Conservation (phyloP, 2,888 invertebrate species). For the Drosophila nigricruria region DNA sequence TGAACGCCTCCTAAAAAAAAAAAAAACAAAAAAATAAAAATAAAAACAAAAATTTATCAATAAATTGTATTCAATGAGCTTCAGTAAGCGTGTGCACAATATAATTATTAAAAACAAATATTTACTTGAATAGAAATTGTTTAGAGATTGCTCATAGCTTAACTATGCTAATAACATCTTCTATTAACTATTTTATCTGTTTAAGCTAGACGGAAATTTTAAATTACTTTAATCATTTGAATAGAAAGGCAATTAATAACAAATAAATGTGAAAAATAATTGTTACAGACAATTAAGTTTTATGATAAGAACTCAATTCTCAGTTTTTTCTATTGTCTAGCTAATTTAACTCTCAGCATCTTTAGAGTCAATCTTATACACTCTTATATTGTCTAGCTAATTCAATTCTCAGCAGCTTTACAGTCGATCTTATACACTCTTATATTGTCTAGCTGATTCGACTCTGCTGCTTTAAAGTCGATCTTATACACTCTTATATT, state of each 20-base stretch:
- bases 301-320: neutral
- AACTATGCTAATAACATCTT: neutral
- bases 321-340: neutral
- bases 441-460: neutral
- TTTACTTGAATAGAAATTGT: neutral
- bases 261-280: neutral
- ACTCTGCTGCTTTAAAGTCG: neutral
- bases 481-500: constrained; percentile 1
- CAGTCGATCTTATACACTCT: neutral
- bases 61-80: constrained; percentile 17
- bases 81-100: neutral
- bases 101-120: neutral
- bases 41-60: neutral
- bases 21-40: neutral
- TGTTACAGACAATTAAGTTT: neutral
- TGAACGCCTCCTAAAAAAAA: constrained; percentile 51
- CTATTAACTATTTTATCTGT: neutral
- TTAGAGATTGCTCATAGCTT: neutral
- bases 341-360: neutral
- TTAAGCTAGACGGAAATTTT: neutral
- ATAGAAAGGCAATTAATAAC: neutral
- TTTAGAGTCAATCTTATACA: neutral
- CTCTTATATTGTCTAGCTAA: constrained; percentile 3
- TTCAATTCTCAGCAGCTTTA: neutral
- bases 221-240: neutral